Base-by-base conservation (phyloP, 2,797 vertebrate species). In the Botia almorhae region DNA sequence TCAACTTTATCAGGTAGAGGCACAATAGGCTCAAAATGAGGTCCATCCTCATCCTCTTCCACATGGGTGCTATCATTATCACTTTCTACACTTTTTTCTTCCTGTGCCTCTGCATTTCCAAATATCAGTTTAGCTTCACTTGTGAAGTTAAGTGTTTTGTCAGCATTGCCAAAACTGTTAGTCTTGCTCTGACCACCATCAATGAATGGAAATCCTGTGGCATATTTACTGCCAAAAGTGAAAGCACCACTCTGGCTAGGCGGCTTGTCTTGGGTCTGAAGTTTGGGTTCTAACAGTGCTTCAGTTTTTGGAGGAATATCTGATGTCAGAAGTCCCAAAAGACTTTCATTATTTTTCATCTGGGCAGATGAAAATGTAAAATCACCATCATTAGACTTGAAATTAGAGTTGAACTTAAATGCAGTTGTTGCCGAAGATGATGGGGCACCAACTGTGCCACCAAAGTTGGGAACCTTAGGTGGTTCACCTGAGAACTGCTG, bases 391-490 rank as follows among this genome's bases (percentile, higher is more conserved):
- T 98, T 97, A 39, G 97, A 98, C 87, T 99, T 98, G 87, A 98
- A 98, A 90, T 99, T 99, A 14, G 96, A 96, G 87, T 96, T 98
- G 91, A 99, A 99, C 88, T 99, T 99, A 89, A 99, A 99, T 61
- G 95, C 91, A 85, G 94, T 87, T 65, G 83, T 64, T 36, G 90
- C 83, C 7, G 91, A 88, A 16, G 91, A 90, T 80, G 95, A 88
- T 6, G 95, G 92, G 4, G 92, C 72, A 43, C 90, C 88, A 14
- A 85, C 76, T 17, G 93, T 89, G 73, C 91, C 81, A 83, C 94
- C 92, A 85, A 96, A 93, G 87, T 92, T 88, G 11, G 94, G 72
- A 64, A 91, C 87, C 86, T 95, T 97, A 69, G 95, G 84, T 51
- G 92, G 92, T 87, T 99, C 97, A 85, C 86, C 80, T 33, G 94